Evolutionary conservation across 1,140 invertebrate genomes (phyloP).

Genomic region (Zaprionus lachaisei): DNA sequence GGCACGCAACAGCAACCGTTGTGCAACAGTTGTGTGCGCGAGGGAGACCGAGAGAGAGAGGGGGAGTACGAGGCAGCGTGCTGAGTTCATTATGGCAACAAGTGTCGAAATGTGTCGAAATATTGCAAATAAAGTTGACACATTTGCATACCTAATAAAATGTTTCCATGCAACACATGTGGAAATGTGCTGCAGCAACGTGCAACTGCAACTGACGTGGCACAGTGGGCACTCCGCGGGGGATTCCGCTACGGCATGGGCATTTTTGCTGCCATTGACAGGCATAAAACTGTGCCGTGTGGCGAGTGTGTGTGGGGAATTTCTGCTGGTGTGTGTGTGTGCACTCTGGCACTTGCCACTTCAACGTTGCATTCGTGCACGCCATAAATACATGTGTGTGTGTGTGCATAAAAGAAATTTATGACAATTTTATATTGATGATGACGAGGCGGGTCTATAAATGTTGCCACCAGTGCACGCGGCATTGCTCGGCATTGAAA

Average conservation of each 20-base stretch:
- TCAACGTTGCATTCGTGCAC: conserved; percentile 62
- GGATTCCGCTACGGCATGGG: neutral
- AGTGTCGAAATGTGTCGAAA: conserved; percentile 77
- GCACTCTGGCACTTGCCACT: conserved; percentile 55
- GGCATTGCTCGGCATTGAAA: neutral
- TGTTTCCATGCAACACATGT: conserved; percentile 50
- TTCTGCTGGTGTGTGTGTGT: conserved; percentile 21
- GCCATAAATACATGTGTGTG: conserved; percentile 61
- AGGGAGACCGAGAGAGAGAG: neutral
- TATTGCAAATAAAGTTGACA: conserved; percentile 81
- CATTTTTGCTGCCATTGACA: conserved; percentile 13
- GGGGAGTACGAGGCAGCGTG: neutral
- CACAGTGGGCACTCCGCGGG: neutral
- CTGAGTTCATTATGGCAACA: conserved; percentile 77
- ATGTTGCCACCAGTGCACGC: conserved; percentile 10
- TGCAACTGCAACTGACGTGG: conserved; percentile 22
- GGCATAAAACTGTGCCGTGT: conserved; percentile 44
- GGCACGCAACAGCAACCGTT: conserved; percentile 57
- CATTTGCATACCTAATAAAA: conserved; percentile 84
- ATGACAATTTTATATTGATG: conserved; percentile 82
- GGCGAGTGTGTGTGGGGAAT: neutral
- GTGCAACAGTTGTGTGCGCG: conserved; percentile 46
- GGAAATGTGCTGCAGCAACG: conserved; percentile 33
- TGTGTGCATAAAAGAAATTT: conserved; percentile 66
- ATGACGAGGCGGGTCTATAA: conserved; percentile 60